Evolutionary conservation across 2,797 vertebrate genomes (phyloP).

Genomic region (Arrhamphus sclerolepis): DNA sequence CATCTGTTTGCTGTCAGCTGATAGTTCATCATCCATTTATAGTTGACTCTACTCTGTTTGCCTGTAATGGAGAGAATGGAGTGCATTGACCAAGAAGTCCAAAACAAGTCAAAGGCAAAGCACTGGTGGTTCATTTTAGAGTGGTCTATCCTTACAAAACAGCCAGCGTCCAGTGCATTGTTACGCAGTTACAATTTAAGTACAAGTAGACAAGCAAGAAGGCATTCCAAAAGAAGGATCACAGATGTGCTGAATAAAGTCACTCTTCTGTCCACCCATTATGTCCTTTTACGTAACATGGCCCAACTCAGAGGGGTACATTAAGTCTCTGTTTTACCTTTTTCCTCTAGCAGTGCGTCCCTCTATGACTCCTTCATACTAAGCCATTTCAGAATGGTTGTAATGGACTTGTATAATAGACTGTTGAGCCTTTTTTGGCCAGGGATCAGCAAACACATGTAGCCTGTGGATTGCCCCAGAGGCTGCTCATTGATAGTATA

Average conservation of each 20-base stretch:
- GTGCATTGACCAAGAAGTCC: slow-evolving; percentile 20
- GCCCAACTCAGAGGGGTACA: not conserved
- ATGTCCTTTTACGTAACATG: not conserved
- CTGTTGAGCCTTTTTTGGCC: slow-evolving; percentile 14
- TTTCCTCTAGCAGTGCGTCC: slow-evolving; percentile 25
- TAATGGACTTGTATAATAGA: slow-evolving; percentile 16
- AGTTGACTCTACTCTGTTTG: slow-evolving; percentile 7
- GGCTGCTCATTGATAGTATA: slow-evolving; percentile 21
- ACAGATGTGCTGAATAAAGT: not conserved
- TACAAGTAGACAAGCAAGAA: slow-evolving; percentile 33
- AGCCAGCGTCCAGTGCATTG: slow-evolving; percentile 39
- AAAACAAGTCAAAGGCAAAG: slow-evolving; percentile 45
- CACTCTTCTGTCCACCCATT: not conserved
- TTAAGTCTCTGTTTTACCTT: slow-evolving; percentile 3
- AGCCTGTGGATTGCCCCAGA: slow-evolving; percentile 14
- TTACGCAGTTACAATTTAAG: slow-evolving; percentile 59
- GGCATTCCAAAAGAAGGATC: slow-evolving; percentile 11
- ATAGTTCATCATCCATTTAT: slow-evolving; percentile 1
- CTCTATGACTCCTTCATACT: slow-evolving; percentile 4
- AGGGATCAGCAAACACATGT: slow-evolving; percentile 26
- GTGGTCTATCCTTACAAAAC: slow-evolving; percentile 56
- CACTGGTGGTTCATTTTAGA: slow-evolving; percentile 39
- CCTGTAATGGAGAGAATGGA: slow-evolving; percentile 7
- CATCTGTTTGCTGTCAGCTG: slow-evolving; percentile 7
- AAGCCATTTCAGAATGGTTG: slow-evolving; percentile 15